Evolutionary conservation across 2,797 vertebrate species (phyloP).

Genomic region (Hyperoplus immaculatus): DNA sequence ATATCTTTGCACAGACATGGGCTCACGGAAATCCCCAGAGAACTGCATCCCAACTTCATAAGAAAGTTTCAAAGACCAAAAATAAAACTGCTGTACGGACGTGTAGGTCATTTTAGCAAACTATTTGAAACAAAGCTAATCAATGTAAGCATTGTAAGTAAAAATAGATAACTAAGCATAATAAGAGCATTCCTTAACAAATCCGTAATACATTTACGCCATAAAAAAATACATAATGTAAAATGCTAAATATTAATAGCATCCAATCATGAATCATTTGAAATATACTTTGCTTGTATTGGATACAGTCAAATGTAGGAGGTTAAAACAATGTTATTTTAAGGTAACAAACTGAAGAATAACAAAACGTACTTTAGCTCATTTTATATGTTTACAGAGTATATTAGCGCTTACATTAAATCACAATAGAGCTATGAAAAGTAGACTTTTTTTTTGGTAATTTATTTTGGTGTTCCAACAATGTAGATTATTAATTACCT

Average conservation of each 20-base stretch:
- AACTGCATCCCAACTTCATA: constrained; percentile 67
- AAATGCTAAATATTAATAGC: not conserved
- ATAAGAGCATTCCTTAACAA: not conserved
- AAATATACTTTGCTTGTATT: not conserved
- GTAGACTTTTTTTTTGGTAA: not conserved
- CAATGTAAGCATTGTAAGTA: not conserved
- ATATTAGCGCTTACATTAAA: not conserved
- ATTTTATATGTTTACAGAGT: not conserved
- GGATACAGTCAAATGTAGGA: not conserved
- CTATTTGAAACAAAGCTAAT: constrained; percentile 30
- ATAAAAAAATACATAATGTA: not conserved
- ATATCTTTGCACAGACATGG: constrained; percentile 77
- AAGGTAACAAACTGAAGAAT: not conserved
- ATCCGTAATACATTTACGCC: not conserved
- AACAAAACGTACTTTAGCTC: not conserved
- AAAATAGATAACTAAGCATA: not conserved
- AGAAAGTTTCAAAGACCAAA: constrained; percentile 77
- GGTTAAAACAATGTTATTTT: not conserved
- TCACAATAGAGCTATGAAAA: not conserved
- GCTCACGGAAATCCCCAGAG: constrained; percentile 68
- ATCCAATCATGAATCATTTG: not conserved
- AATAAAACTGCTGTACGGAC: constrained; percentile 61
- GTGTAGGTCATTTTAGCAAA: constrained; percentile 53
- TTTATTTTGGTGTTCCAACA: constrained; percentile 1
- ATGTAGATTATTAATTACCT: constrained; percentile 4